Conservation (phyloP, 2,888 invertebrate species). For the Bellardia bayeri region DNA sequence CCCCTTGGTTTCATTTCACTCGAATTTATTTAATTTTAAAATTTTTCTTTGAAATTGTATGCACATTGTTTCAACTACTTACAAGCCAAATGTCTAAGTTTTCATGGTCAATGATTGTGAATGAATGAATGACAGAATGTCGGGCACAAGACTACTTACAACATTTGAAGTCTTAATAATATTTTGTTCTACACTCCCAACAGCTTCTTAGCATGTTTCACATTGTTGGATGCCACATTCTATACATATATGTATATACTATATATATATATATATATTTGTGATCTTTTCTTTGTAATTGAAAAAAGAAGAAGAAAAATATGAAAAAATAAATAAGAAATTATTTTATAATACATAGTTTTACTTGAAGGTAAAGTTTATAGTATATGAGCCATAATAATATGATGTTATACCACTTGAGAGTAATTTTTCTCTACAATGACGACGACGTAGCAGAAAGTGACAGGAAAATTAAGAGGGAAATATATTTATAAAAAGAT, state of each 20-base stretch:
- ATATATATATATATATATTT: too few species aligned
- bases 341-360: slow-evolving; percentile 65
- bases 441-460: slow-evolving; percentile 43
- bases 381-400: slow-evolving; percentile 57
- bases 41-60: slow-evolving; percentile 26
- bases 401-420: slow-evolving; percentile 61
- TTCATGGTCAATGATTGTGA: slow-evolving; percentile 69
- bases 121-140: slow-evolving; percentile 36
- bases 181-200: slow-evolving; percentile 1
- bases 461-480: slow-evolving; percentile 46
- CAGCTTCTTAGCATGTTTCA: slow-evolving; percentile 16
- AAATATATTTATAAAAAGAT: background rate
- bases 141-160: slow-evolving; percentile 25
- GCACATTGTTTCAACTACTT: background rate
- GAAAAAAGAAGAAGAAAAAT: background rate
- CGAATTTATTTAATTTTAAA: slow-evolving; percentile 21
- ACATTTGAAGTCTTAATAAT: slow-evolving; percentile 12
- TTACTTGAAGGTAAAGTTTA: slow-evolving; percentile 60
- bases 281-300: slow-evolving; percentile 49
- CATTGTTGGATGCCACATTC: background rate
- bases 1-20: slow-evolving; percentile 14
- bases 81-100: slow-evolving; percentile 51
- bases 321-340: slow-evolving; percentile 18
- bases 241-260: too few species aligned
- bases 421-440: slow-evolving; percentile 49